phyloP scores from a whole-genome alignment of 37 sponge, comb jelly and placozoan species.

The Theonella swinhoei region DNA sequence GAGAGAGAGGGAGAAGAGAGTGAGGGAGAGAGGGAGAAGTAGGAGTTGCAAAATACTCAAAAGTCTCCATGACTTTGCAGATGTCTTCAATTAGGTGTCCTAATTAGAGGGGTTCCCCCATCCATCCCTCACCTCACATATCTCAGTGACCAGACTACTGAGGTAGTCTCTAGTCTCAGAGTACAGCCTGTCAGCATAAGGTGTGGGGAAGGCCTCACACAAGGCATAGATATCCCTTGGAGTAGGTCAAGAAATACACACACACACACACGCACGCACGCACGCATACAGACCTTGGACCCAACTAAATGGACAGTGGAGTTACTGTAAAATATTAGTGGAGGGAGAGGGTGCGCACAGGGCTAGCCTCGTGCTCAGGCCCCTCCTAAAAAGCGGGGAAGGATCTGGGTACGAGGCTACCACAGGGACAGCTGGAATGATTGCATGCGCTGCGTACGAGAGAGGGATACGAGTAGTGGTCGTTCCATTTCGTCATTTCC shows the following conservation, averaged over 20 bases:
- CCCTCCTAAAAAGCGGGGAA: no score
- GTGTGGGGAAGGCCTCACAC: slow-evolving; percentile 75
- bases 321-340: not conserved
- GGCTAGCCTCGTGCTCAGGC: no score
- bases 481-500: slow-evolving; percentile 62
- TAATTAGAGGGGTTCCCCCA: not conserved
- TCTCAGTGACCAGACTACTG: slow-evolving; percentile 7
- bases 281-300: no score
- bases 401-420: no score
- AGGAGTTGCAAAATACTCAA: not conserved
- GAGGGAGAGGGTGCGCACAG: not conserved
- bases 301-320: no score
- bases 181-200: slow-evolving; percentile 73
- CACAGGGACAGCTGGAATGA: no score
- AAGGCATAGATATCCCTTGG: slow-evolving; percentile 87
- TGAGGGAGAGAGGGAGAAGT: not conserved
- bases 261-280: no score
- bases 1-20: no score
- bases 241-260: no score
- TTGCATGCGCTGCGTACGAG: no score
- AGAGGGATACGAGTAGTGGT: slow-evolving; percentile 71
- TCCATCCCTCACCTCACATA: not conserved
- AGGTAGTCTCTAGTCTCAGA: slow-evolving; percentile 34
- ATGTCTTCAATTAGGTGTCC: not conserved
- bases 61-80: not conserved